Evolutionary conservation across 2,113 vertebrate species (phyloP), one percentile per base, ranked within the genome.

Genomic region (Maccullochella peelii): DNA sequence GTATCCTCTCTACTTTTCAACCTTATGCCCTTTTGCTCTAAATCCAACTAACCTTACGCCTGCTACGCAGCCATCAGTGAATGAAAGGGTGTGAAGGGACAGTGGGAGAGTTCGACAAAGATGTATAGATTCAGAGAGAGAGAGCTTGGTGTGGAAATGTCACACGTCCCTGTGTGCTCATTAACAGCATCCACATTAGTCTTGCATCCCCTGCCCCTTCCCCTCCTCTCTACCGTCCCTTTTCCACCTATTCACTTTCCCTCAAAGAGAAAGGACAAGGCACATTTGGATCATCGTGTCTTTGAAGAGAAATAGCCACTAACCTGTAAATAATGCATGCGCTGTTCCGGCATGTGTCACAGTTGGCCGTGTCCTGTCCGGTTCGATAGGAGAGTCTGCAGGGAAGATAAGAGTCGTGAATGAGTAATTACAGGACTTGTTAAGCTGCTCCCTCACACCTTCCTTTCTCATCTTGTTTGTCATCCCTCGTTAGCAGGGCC

Each of bases 291-390:
- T 88, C 84, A 44, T 27, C 9, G 5, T 84, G 91, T 89, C 89
- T 90, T 85, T 77, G 73, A 84, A 91, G 85, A 93, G 70, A 42
- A 83, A 82, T 49, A 77, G 72, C 82, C 10, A 93, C 96, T 82
- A 88, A 99, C 98, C 98, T 99, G 91, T 99, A 99, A 96, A 99
- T 99, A 87, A 99, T 98, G 87, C 98, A 99, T 23, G 98, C 98
- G 81, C 98, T 99, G 97, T 99, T 99, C 96, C 98, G 97, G 96
- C 98, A 99, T 2, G 98, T 99, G 96, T 99, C 98, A 88, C 98
- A 99, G 89, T 99, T 99, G 87, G 97, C 97, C 47, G 98, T 99
- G 96, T 99, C 98, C 95, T 99, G 98, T 92, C 98, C 98, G 14
- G 98, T 99, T 93, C 98, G 97, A 95, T 99, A 99, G 54, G 98